phyloP scores from a whole-genome alignment of 1,140 invertebrate genomes.

The Oncopeltus fasciatus region DNA sequence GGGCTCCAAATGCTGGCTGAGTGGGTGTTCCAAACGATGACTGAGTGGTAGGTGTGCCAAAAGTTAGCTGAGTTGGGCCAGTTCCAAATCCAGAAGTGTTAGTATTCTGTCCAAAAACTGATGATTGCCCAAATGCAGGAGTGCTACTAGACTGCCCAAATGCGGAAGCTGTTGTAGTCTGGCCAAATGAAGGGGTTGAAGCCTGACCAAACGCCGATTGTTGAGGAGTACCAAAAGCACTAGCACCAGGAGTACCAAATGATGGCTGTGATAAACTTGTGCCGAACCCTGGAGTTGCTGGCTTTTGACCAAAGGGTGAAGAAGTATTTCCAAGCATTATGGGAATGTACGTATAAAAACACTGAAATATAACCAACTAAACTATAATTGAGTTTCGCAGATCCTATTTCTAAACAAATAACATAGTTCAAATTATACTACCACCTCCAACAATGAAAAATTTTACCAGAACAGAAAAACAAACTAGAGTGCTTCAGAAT shows the following conservation, averaged over 20 bases:
- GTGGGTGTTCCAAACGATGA: not conserved
- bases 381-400: no score
- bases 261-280: not conserved
- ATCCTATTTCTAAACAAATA: no score
- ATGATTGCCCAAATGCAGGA: not conserved
- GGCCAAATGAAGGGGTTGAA: not conserved
- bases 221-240: not conserved
- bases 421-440: no score
- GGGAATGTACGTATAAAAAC: no score
- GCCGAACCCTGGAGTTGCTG: not conserved
- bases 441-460: no score
- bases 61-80: not conserved
- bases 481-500: no score
- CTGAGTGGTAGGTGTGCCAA: not conserved
- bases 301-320: not conserved
- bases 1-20: not conserved
- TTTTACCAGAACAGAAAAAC: no score
- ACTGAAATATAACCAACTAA: no score
- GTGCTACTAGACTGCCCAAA: not conserved
- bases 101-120: not conserved
- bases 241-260: not conserved
- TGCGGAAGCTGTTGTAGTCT: not conserved
- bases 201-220: not conserved
- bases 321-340: conserved; percentile 1
- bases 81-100: not conserved